Conservation (phyloP, 2,113 vertebrate genomes). For the Piaya cayana region DNA sequence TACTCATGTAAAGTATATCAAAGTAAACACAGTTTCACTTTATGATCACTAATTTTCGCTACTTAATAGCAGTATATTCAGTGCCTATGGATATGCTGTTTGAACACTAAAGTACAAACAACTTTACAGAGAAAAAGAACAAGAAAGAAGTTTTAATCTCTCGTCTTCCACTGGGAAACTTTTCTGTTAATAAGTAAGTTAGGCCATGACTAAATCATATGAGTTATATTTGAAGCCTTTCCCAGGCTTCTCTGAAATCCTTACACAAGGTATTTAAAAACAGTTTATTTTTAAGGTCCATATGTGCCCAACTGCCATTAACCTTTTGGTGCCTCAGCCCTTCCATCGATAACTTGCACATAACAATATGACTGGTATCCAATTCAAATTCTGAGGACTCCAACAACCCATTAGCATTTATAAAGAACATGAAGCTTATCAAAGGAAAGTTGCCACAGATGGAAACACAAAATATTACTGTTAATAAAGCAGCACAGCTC, state of each 20-base stretch:
- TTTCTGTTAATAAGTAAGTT: neutral
- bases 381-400: neutral
- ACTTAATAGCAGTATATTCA: neutral
- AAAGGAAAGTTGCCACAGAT: neutral
- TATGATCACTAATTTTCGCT: constrained; percentile 5
- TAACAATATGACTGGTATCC: neutral
- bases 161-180: neutral
- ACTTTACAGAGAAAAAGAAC: neutral
- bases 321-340: neutral
- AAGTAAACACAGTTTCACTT: neutral
- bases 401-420: neutral
- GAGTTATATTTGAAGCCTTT: neutral
- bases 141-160: neutral
- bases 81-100: neutral
- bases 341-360: neutral
- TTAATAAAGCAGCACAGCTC: neutral
- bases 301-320: neutral
- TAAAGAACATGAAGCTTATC: neutral
- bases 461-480: neutral
- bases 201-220: rapidly evolving
- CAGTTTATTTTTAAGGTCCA: neutral
- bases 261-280: neutral
- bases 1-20: neutral
- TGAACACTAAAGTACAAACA: neutral
- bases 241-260: neutral